Evolutionary conservation across 2,888 invertebrate genomes (phyloP).

Genomic region (Pterobdella sp.): DNA sequence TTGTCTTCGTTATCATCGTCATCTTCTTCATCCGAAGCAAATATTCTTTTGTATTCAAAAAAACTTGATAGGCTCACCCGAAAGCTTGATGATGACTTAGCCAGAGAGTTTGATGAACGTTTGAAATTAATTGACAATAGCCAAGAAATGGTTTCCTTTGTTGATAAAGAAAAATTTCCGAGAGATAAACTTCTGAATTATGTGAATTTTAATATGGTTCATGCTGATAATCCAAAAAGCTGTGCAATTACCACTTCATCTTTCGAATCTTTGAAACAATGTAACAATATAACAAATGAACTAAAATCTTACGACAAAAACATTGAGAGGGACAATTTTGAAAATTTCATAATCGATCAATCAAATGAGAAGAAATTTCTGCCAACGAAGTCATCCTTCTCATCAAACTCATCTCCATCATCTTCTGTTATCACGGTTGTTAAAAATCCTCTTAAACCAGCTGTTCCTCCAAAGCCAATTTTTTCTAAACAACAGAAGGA

Average conservation of each 20-base stretch:
- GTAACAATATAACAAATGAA: no score
- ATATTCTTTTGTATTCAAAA: not conserved
- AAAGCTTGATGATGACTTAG: conserved; percentile 15
- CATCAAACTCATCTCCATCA: not conserved
- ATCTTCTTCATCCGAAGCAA: not conserved
- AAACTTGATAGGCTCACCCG: conserved; percentile 2
- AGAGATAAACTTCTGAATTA: not conserved
- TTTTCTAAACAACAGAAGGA: not conserved
- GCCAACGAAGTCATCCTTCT: not conserved
- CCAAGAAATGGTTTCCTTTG: not conserved
- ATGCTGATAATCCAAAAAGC: not conserved
- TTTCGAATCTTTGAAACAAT: no score
- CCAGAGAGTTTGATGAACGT: conserved; percentile 1
- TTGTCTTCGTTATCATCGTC: not conserved
- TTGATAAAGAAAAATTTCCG: not conserved
- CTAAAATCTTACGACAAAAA: no score
- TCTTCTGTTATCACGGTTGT: not conserved
- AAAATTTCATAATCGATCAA: no score
- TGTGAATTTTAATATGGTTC: not conserved
- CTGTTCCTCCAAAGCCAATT: not conserved
- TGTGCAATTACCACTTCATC: no score
- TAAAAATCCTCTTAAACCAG: not conserved
- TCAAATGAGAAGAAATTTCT: no score
- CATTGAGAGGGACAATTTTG: no score
- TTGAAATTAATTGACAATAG: not conserved